Evolutionary conservation across 2,888 invertebrate species (phyloP), one percentile per base, ranked within the genome.

Genomic region (Aphodius sticticus): DNA sequence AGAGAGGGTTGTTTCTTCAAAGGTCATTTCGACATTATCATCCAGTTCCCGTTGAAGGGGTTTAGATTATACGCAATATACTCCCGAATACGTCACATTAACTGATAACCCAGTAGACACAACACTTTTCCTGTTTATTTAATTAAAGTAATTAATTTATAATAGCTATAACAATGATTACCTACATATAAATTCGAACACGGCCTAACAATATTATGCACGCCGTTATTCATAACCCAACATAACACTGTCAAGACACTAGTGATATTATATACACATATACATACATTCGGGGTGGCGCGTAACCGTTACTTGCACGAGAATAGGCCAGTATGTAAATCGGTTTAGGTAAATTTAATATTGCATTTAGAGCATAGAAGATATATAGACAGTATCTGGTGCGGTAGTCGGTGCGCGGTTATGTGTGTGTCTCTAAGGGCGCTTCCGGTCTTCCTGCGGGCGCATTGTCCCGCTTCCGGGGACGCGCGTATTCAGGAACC

Each of bases 391-490:
- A 12, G 53, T 53, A 53, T 53, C 53, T 53, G 53, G 53, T 53
- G 53, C 53, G 53, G 53, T 7, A 12, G 7, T 53, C 71, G 37
- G 69, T 37, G 72, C 72, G 78, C 71, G 76, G 74, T 53, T 71
- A 72, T 78, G 78, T 76, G 76, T 78, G 76, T 76, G 78, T 76
- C 78, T 78, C 69, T 74, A 83, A 85, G 85, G 85, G 85, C 84
- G 84, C 83, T 86, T 86, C 86, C 86, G 85, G 86, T 81, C 82
- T 82, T 84, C 82, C 84, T 84, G 84, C 84, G 84, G 85, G 83
- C 83, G 82, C 85, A 85, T 84, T 86, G 85, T 85, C 83, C 81
- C 83, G 85, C 82, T 86, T 87, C 86, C 86, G 86, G 86, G 81
- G 80, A 82, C 81, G 78, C 79, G 80, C 79, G 81, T 81, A 75